Evolutionary conservation across 2,888 invertebrate genomes (phyloP), one percentile per base, ranked within the genome.

Genomic region (Nomada fucata): DNA sequence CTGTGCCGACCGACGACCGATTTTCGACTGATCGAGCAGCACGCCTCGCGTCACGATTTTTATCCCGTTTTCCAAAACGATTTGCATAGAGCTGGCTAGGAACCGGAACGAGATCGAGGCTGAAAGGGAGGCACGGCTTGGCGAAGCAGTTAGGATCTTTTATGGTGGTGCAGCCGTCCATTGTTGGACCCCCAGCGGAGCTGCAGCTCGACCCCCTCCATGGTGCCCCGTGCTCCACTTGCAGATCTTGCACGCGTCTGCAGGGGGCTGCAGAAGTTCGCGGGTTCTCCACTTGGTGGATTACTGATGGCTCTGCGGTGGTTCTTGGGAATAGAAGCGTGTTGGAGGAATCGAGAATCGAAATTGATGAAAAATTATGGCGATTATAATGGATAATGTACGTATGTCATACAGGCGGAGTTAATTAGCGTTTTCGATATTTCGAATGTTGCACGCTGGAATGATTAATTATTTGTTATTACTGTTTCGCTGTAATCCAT

Each of bases 41-140:
- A 79, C 42, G 60, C 76, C 78, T 76, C 83, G 67, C 63, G 23
- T 60, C 26, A 53, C 63, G 76, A 86, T 85, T 83, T 85, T 63
- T 67, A 74, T 90, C 91, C 85, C 86, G 91, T 91, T 92, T 83
- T 86, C 55, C 23, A 29, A 29, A 79, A 76, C 89, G 81, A 93
- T 93, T 93, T 93, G 93, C 93, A 93, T 93, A 92, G 91, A 93
- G 93, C 93, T 93, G 90, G 89, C 68, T 90, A 65, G 75, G 74
- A 79, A 85, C 88, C 83, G 87, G 83, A 86, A 85, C 79, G 83
- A 83, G 84, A 88, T 75, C 70, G 65, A 52, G 61, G 18, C 50
- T 57, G 74, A 86, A 73, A 77, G 86, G 68, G 80, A 78, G 69
- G 74, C 61, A 53, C 29, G 67, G 65, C 65, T 72, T 67, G 74